Base-by-base conservation (phyloP, 2,888 invertebrate genomes). In the Phyllotreta cruciferae region DNA sequence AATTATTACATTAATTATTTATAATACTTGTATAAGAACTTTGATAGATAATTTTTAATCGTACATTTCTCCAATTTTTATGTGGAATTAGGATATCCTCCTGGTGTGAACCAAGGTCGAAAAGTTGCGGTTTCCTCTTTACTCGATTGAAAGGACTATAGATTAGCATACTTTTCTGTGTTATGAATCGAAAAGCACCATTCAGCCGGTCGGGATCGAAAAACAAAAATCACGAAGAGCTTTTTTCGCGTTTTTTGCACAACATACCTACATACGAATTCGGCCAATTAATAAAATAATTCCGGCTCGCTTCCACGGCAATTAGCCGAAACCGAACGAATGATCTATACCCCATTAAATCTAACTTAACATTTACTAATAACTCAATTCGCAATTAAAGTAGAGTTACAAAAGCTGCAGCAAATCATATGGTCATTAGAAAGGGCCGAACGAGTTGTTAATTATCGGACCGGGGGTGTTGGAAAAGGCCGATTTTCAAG, bases 301-400 rank as follows among this genome's bases (percentile, higher is more conserved):
- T 41, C 9, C 41, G n/a, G 41, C 9, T 10, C n/a, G 10, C 41
- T n/a, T n/a, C 41, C 41, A 9, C 9, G 41, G 10, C 41, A n/a
- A 41, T 41, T 41, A 41, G 10, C 41, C 10, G 10, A 10, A n/a
- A 52, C 61, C 61, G 38, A 65, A 57, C 64, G 61, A 63, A 66
- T 64, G 68, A 66, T 66, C 63, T 69, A 65, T 66, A 64, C 62
- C 53, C 44, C 45, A 69, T 66, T 67, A 69, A 69, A 69, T 67
- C 65, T 62, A 67, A 69, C 66, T 69, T 69, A 65, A 66, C 64
- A 67, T 67, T 58, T 62, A 50, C 69, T 69, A 67, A 67, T 69
- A 67, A 69, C 64, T 69, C 69, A 64, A 67, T 69, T 60, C 58
- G 55, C 55, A 66, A 67, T 69, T 67, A 67, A 69, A 69, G 64